Evolutionary conservation across 2,888 invertebrate genomes (phyloP).

Genomic region (Siphonodentalium dalli): DNA sequence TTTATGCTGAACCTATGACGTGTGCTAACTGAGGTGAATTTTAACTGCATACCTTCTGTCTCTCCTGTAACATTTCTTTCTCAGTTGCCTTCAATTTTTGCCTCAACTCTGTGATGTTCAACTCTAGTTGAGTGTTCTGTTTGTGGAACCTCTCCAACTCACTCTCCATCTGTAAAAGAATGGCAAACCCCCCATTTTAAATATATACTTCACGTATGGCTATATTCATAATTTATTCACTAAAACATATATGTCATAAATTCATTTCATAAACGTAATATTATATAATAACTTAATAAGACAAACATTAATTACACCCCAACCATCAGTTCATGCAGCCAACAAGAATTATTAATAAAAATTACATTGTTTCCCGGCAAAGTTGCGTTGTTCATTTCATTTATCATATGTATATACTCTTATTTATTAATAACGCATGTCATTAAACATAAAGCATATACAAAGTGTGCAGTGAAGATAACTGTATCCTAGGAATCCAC

Average conservation of each 20-base stretch:
- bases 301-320: too few species aligned
- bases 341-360: too few species aligned
- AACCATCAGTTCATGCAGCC: too few species aligned
- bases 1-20: too few species aligned
- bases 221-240: too few species aligned
- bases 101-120: constrained; percentile 78
- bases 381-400: not conserved
- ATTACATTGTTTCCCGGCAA: not conserved
- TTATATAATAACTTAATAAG: too few species aligned
- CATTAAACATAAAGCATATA: too few species aligned
- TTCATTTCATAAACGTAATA: too few species aligned
- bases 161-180: constrained; percentile 75
- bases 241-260: too few species aligned
- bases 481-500: not conserved
- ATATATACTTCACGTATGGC: too few species aligned
- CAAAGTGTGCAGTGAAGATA: not conserved
- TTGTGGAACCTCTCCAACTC: constrained; percentile 82
- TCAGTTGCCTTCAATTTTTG: constrained; percentile 80
- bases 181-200: too few species aligned
- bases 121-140: constrained; percentile 75
- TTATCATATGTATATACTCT: not conserved
- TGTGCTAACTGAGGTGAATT: not conserved
- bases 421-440: not conserved
- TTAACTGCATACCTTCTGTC: constrained; percentile 60
- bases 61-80: constrained; percentile 75